Conservation (phyloP, 1,140 invertebrate species). For the Drosophila murphyi region DNA sequence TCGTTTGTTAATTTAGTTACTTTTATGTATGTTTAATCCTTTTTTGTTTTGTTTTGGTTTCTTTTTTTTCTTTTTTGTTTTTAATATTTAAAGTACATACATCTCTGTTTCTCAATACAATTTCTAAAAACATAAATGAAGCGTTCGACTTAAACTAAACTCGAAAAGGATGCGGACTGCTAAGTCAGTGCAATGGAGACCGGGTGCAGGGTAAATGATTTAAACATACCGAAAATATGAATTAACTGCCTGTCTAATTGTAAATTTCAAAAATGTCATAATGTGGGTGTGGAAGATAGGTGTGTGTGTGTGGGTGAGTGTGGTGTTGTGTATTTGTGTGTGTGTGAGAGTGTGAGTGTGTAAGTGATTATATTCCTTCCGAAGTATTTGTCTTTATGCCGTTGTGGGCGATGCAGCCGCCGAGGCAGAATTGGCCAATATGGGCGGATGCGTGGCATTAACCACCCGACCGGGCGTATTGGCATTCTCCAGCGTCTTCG, state of each 20-base stretch:
- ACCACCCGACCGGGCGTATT: conserved; percentile 67
- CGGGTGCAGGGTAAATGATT: conserved; percentile 37
- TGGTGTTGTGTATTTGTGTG: conserved; percentile 23
- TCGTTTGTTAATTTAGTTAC: conserved; percentile 52
- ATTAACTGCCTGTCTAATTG: conserved; percentile 77
- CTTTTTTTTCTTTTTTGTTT: conserved; percentile 13
- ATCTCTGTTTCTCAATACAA: conserved; percentile 65
- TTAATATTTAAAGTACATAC: conserved; percentile 58
- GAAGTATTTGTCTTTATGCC: conserved; percentile 63
- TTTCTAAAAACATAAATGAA: conserved; percentile 72
- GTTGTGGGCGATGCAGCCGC: conserved; percentile 77
- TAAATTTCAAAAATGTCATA: conserved; percentile 76
- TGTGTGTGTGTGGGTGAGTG: conserved; percentile 33
- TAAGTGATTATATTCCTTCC: conserved; percentile 21
- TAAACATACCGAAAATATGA: conserved; percentile 60
- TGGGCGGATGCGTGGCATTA: conserved; percentile 75
- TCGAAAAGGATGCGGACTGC: conserved; percentile 49
- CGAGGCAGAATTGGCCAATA: conserved; percentile 64
- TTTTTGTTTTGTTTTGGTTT: conserved; percentile 25
- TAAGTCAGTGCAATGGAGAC: conserved; percentile 31
- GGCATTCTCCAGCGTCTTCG: conserved; percentile 84
- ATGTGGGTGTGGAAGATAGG: conserved; percentile 32
- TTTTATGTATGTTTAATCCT: conserved; percentile 39
- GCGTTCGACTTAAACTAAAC: conserved; percentile 66
- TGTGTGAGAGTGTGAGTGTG: conserved; percentile 26